These are phyloP conservation scores for Australoheros facetus DNA, from an alignment of 2,797 vertebrate genomes.

Conservation along the genomic window DNA sequence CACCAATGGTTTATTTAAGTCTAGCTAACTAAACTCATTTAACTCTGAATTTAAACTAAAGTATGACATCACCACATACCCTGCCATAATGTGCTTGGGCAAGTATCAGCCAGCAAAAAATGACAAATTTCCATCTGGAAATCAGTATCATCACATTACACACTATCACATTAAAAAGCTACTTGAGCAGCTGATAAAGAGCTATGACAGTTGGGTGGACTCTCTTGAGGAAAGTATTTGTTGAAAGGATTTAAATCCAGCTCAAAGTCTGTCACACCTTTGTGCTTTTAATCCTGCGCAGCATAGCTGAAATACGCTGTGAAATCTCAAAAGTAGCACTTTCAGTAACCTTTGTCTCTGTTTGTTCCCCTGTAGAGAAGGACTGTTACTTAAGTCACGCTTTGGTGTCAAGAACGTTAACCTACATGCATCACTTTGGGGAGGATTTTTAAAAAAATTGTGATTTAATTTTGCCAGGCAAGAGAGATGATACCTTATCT, in stretches of 20 bases:
- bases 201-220: conserved; percentile 11
- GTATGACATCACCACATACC: conserved; percentile 12
- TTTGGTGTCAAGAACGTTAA: conserved; percentile 20
- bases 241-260: conserved; percentile 24
- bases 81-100: conserved; percentile 31
- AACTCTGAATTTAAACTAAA: not conserved
- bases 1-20: not conserved
- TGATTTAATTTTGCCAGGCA: conserved; percentile 10
- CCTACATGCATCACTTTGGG: not conserved
- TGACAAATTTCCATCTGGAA: conserved; percentile 40
- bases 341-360: not conserved
- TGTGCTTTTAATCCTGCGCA: conserved; percentile 4
- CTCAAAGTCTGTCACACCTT: conserved; percentile 20
- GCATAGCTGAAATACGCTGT: not conserved
- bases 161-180: conserved; percentile 46
- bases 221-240: conserved; percentile 42
- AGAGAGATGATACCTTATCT: not conserved
- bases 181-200: conserved; percentile 45
- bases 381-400: conserved; percentile 1
- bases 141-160: conserved; percentile 33
- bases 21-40: not conserved
- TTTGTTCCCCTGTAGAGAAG: not conserved
- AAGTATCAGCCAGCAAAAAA: conserved; percentile 27
- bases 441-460: not conserved
- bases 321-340: not conserved